Conservation (phyloP, 2,797 vertebrate genomes). For the Leptodon cayanensis region DNA sequence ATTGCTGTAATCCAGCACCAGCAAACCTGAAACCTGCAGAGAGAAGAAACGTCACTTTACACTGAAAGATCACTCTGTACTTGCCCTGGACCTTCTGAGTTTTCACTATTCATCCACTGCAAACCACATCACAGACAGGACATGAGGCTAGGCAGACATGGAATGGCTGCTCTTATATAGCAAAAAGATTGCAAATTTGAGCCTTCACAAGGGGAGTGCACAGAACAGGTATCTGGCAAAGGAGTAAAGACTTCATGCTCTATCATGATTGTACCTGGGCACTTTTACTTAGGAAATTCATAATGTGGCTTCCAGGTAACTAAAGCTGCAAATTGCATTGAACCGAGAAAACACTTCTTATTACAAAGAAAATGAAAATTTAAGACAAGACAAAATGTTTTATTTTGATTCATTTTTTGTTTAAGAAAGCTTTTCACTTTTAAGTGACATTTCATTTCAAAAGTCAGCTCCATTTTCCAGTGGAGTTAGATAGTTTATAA, state of each 20-base stretch:
- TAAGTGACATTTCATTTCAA: not conserved
- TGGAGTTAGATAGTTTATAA: not conserved
- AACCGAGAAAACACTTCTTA: not conserved
- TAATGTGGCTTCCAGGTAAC: not conserved
- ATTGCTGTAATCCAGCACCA: constrained; percentile 89
- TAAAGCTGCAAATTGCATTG: not conserved
- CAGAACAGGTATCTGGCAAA: not conserved
- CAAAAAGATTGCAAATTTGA: not conserved
- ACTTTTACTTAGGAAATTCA: not conserved
- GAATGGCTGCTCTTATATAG: not conserved
- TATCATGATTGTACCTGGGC: not conserved
- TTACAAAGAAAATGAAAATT: not conserved
- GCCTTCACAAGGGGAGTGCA: not conserved
- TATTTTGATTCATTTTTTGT: not conserved
- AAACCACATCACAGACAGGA: not conserved
- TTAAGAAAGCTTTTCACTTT: not conserved
- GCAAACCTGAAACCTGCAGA: constrained; percentile 85
- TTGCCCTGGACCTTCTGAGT: not conserved
- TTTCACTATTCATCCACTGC: not conserved
- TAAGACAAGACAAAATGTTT: not conserved
- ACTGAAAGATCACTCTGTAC: not conserved
- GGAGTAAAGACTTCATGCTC: not conserved
- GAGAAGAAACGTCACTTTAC: not conserved
- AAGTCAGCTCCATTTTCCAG: not conserved
- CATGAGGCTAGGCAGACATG: not conserved